phyloP scores from a whole-genome alignment of 2,888 invertebrate genomes.

The Drosophila planitibia region DNA sequence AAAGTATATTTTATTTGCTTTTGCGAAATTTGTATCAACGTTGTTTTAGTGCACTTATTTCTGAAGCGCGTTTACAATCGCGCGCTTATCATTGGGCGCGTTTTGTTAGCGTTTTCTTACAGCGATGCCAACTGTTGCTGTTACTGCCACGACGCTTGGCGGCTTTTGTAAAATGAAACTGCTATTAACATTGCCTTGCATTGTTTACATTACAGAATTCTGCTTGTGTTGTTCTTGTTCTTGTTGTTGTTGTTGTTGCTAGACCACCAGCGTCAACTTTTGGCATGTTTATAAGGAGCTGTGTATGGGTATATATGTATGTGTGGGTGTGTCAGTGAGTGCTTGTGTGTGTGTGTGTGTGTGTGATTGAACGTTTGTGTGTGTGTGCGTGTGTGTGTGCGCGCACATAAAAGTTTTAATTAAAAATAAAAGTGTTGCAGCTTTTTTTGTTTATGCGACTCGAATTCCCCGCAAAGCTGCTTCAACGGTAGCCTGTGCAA shows the following conservation, averaged over 20 bases:
- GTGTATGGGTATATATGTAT: constrained; percentile 1
- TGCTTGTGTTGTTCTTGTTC: constrained; percentile 26
- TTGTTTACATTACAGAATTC: constrained; percentile 55
- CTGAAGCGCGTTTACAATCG: constrained; percentile 37
- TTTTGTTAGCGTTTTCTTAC: constrained; percentile 29
- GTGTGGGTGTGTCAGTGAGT: constrained; percentile 16
- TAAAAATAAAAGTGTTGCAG: constrained; percentile 64
- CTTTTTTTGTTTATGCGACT: constrained; percentile 56
- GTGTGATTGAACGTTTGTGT: background rate
- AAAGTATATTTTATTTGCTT: background rate
- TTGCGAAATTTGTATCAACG: background rate
- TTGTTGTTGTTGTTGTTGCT: constrained; percentile 26
- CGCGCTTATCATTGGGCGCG: constrained; percentile 40
- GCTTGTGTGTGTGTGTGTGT: constrained; percentile 10
- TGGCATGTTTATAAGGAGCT: constrained; percentile 35
- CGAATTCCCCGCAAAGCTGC: constrained; percentile 40
- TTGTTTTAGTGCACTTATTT: background rate
- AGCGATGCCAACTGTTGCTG: constrained; percentile 27
- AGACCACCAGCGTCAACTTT: constrained; percentile 60
- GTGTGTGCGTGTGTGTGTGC: constrained; percentile 6
- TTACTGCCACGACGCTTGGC: constrained; percentile 19
- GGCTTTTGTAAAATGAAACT: constrained; percentile 47
- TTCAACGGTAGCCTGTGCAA: constrained; percentile 70
- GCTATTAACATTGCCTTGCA: constrained; percentile 55
- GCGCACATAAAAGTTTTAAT: constrained; percentile 66